phyloP scores from a whole-genome alignment of 2,113 vertebrate species.

The Mesoclemmys tuberculata region DNA sequence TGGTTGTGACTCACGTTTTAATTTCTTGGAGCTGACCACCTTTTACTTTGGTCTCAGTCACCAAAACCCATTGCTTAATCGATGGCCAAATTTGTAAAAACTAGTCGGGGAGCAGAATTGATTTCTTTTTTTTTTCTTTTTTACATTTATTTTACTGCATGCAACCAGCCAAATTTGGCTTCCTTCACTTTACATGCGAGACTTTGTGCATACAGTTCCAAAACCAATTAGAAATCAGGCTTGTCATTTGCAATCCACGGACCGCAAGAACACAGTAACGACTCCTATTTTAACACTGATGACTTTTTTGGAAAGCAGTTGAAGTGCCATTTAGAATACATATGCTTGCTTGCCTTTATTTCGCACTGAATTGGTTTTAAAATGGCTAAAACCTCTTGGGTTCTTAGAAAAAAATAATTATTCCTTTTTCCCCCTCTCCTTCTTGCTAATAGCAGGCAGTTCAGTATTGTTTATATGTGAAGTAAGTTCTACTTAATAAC shows the following conservation, averaged over 20 bases:
- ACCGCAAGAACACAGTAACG: neutral
- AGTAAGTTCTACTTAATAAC: slow-evolving; percentile 38
- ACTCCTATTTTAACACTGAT: slow-evolving; percentile 17
- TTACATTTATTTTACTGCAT: neutral
- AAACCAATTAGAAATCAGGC: neutral
- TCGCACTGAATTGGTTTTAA: slow-evolving; percentile 33
- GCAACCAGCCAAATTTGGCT: neutral
- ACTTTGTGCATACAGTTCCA: neutral
- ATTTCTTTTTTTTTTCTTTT: neutral
- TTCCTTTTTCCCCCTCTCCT: neutral
- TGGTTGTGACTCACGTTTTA: neutral
- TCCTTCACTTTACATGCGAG: neutral
- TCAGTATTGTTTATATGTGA: slow-evolving; percentile 17
- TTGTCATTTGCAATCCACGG: neutral
- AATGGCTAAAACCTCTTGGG: slow-evolving; percentile 31
- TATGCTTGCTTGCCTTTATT: slow-evolving; percentile 24
- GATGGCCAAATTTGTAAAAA: neutral
- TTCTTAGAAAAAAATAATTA: neutral
- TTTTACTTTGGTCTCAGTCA: neutral
- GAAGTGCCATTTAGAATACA: slow-evolving; percentile 47
- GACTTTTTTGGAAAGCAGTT: neutral
- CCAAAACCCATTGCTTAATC: neutral
- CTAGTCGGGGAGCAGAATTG: neutral
- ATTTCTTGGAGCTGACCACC: neutral
- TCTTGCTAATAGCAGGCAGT: neutral